phyloP scores from a whole-genome alignment of 2,113 vertebrate species.

The Athene cunicularia region DNA sequence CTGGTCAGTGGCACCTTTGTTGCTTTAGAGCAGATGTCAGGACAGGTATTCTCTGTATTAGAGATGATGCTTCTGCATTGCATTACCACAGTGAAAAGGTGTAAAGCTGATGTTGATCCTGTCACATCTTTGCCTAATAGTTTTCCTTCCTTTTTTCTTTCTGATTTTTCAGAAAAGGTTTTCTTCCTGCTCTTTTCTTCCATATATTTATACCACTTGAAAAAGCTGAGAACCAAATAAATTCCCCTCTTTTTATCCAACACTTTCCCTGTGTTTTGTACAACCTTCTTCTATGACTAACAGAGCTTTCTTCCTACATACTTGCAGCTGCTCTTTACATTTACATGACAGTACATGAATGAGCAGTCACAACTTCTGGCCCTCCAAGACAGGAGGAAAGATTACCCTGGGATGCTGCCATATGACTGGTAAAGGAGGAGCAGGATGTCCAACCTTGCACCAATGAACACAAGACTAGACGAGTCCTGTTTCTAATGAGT shows the following conservation, averaged over 20 bases:
- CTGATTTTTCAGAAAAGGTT: not conserved
- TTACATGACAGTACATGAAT: not conserved
- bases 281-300: not conserved
- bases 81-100: not conserved
- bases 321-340: not conserved
- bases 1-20: not conserved
- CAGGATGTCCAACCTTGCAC: not conserved
- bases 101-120: not conserved
- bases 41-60: not conserved
- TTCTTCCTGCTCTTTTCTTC: not conserved
- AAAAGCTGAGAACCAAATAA: not conserved
- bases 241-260: not conserved
- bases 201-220: not conserved
- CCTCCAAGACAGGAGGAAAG: not conserved
- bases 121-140: not conserved
- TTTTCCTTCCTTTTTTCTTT: not conserved
- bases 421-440: not conserved
- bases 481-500: not conserved
- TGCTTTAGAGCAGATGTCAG: not conserved
- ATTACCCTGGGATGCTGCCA: not conserved
- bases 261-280: not conserved
- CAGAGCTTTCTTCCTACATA: not conserved
- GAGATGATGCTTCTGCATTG: not conserved
- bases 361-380: not conserved
- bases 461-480: accelerated